phyloP scores from a whole-genome alignment of 2,113 vertebrate species.

The Apteryx owenii region DNA sequence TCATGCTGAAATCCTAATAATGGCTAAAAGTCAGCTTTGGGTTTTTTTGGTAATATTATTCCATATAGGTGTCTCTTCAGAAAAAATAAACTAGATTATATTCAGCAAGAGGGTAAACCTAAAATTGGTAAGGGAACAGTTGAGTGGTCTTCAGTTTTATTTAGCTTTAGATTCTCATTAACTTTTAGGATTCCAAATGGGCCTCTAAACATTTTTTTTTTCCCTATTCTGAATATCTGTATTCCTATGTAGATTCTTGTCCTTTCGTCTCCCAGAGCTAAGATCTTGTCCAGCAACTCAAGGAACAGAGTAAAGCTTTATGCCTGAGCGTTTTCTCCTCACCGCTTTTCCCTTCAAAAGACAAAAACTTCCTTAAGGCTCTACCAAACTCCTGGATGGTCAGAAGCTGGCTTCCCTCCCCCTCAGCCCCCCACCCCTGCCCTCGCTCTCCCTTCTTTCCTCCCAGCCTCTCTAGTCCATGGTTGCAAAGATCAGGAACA shows the following conservation, averaged over 20 bases:
- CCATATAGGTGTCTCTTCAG: not conserved
- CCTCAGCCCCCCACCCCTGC: not conserved
- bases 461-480: too few species aligned
- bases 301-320: not conserved
- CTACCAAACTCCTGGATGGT: not conserved
- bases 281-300: not conserved
- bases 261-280: not conserved
- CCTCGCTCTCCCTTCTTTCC: not conserved
- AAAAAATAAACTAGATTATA: not conserved
- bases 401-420: not conserved
- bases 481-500: not conserved
- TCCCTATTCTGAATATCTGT: not conserved
- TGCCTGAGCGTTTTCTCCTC: not conserved
- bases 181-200: not conserved
- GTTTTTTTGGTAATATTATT: not conserved
- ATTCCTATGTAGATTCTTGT: not conserved
- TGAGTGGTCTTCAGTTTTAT: not conserved
- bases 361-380: not conserved
- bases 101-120: not conserved
- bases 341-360: not conserved
- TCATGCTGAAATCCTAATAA: not conserved
- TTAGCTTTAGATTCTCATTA: not conserved
- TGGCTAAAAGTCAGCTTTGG: not conserved
- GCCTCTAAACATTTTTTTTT: not conserved
- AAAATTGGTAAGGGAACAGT: not conserved